A percentile compares a stretch with the other conserved stretches of the same genome.
phyloP scores from a whole-genome alignment of 2,113 vertebrate genomes.

The Climacteris rufus region DNA sequence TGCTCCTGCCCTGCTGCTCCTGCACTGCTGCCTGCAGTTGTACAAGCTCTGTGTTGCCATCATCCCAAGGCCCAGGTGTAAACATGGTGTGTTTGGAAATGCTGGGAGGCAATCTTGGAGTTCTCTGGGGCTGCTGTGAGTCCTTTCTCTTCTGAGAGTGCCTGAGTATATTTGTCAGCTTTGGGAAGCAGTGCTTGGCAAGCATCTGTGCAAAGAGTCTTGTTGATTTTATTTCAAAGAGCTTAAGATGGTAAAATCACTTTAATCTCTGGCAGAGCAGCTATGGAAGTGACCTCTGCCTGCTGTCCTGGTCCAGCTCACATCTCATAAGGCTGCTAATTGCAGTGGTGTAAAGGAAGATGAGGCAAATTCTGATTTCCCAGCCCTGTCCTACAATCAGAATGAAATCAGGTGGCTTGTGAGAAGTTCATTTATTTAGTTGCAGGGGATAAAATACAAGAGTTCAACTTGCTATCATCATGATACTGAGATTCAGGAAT shows the following conservation, averaged over 20 bases:
- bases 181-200: not conserved
- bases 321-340: not conserved
- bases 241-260: not conserved
- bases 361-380: not conserved
- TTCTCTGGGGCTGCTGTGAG: not conserved
- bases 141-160: not conserved
- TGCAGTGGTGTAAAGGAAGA: not conserved
- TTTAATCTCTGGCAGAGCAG: not conserved
- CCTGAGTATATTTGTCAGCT: not conserved
- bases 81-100: not conserved
- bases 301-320: not conserved
- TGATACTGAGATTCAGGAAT: not conserved
- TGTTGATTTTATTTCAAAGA: conserved; percentile 32
- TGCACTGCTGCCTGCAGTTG: not conserved
- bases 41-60: not conserved
- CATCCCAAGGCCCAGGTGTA: not conserved
- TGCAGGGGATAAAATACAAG: not conserved
- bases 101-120: not conserved
- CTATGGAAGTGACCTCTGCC: not conserved
- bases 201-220: not conserved
- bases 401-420: not conserved
- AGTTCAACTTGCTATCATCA: not conserved
- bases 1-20: not conserved
- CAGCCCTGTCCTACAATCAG: not conserved
- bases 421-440: not conserved